phyloP scores from a whole-genome alignment of 2,113 vertebrate species.

The Mohoua ochrocephala region DNA sequence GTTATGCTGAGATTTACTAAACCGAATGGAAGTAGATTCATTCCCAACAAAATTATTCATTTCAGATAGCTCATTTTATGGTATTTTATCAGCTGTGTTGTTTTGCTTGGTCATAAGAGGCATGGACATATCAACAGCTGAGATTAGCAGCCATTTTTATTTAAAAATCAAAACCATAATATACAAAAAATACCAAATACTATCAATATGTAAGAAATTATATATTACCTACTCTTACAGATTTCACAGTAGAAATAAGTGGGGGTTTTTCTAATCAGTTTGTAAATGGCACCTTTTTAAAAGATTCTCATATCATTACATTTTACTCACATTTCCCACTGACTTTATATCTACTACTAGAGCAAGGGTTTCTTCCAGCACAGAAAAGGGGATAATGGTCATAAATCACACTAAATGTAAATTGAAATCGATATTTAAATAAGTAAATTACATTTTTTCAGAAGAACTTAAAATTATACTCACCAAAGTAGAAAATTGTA shows the following conservation, averaged over 20 bases:
- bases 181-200: not conserved
- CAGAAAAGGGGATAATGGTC: not conserved
- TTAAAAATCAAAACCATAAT: not conserved
- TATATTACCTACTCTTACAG: not conserved
- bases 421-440: not conserved
- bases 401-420: not conserved
- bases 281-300: not conserved
- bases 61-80: not conserved
- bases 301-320: not conserved
- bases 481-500: not conserved
- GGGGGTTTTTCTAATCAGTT: not conserved
- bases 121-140: not conserved
- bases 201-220: not conserved
- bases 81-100: not conserved
- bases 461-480: not conserved
- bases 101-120: not conserved
- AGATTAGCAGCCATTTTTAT: not conserved
- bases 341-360: not conserved
- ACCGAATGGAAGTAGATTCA: not conserved
- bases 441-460: not conserved
- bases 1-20: not conserved
- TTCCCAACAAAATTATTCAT: not conserved
- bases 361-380: not conserved
- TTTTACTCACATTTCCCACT: not conserved
- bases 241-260: not conserved